Conservation (phyloP, 1,140 invertebrate species). For the Ooceraea biroi region DNA sequence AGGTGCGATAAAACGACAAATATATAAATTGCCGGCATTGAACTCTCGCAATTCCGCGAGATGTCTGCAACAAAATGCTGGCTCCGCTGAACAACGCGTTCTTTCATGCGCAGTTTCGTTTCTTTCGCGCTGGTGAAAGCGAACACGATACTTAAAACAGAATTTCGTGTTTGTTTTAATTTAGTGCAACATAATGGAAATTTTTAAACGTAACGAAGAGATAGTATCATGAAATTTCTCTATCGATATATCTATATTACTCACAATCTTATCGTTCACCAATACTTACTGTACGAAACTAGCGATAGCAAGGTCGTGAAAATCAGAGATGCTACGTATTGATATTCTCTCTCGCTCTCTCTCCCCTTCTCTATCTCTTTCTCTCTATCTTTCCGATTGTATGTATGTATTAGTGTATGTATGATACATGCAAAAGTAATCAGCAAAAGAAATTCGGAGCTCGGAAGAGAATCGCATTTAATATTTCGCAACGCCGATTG, state of each 20-base stretch:
- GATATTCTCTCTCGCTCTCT: no score
- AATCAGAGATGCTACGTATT: neutral
- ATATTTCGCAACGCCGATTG: no score
- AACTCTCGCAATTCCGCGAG: slow-evolving; percentile 4
- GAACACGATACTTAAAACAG: neutral
- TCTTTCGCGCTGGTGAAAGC: neutral
- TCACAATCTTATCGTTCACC: neutral
- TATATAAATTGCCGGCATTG: slow-evolving; percentile 22
- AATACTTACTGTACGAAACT: neutral
- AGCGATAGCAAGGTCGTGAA: neutral
- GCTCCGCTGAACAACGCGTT: neutral
- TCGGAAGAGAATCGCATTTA: no score
- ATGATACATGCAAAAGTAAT: no score
- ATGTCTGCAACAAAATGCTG: neutral
- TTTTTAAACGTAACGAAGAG: neutral
- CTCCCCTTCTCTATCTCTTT: neutral
- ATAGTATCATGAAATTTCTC: neutral
- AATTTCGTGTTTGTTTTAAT: neutral
- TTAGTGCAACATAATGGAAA: neutral
- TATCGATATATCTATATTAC: neutral
- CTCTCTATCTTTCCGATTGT: neutral
- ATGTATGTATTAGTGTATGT: neutral
- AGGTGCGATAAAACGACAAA: neutral
- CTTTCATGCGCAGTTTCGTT: neutral
- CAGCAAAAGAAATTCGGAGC: no score